Evolutionary conservation across 2,797 vertebrate species (phyloP), one percentile per base, ranked within the genome.

Genomic region (Gadopsis marmoratus): DNA sequence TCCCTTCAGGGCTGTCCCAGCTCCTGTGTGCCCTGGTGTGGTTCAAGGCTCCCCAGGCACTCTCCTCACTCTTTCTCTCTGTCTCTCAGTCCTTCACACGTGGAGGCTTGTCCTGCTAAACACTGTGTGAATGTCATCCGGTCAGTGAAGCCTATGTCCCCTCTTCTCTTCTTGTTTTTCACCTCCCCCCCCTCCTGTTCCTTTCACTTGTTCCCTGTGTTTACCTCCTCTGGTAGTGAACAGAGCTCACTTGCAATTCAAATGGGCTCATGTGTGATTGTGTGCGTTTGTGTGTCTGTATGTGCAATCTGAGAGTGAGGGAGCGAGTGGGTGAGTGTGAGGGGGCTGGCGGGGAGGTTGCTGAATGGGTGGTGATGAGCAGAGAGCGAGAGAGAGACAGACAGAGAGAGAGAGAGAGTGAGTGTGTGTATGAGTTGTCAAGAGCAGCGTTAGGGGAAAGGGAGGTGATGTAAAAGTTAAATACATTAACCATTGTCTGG

Each of bases 211-310:
- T 75, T 81, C 71, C 76, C 65, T 72, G 67, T 78, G 79, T 89
- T 88, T 85, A 84, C 89, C 74, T 91, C 83, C 74, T 70, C 78
- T 51, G 65, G 75, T 81, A 31, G 83, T 74, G 87, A 87, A 77
- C 81, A 23, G 62, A 85, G 83, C 91, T 91, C 85, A 88, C 88
- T 91, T 84, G 87, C 91, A 84, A 92, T 90, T 88, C 90, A 91
- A 89, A 91, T 91, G 68, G 86, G 82, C 81, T 90, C 75, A 81
- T 86, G 88, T 90, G 91, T 80, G 88, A 86, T 75, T 79, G 64
- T 88, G 80, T 81, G 74, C 71, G 79, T 70, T 72, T 88, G 70
- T 88, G 79, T 81, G 78, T 89, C 78, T 84, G 79, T 55, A 81
- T 73, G 87, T 86, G 83, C 86, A 89, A 86, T 91, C 85, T 88